Evolutionary conservation across 1,140 invertebrate species (phyloP).

Genomic region (Coelopa frigida): DNA sequence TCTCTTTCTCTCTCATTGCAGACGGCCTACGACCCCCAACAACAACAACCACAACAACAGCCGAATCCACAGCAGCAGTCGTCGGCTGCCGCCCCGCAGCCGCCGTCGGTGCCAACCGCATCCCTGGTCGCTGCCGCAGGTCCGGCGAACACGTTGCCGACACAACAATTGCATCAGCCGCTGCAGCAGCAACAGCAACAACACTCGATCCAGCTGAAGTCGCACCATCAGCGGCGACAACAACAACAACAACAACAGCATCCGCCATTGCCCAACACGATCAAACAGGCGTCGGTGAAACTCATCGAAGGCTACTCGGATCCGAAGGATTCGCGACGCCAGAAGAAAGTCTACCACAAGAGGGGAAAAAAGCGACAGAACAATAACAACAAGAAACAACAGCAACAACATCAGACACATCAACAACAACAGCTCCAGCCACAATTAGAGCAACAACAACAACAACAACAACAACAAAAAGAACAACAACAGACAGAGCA

Average conservation of each 20-base stretch:
- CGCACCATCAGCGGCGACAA: constrained; percentile 22
- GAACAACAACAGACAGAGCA: constrained; percentile 22
- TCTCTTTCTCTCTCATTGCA: neutral
- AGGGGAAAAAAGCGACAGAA: constrained; percentile 28
- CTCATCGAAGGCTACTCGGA: constrained; percentile 42
- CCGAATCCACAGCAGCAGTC: constrained; percentile 14
- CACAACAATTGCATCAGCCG: constrained; percentile 5
- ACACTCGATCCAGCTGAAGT: constrained; percentile 16
- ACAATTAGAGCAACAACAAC: constrained; percentile 17
- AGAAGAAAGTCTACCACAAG: constrained; percentile 42
- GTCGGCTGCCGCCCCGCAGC: constrained; percentile 7
- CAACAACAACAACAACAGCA: constrained; percentile 7
- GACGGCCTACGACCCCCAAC: constrained; percentile 17
- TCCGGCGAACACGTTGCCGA: neutral
- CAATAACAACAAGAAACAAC: constrained; percentile 16
- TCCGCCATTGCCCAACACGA: constrained; percentile 35
- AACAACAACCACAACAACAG: constrained; percentile 24
- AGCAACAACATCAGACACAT: constrained; percentile 2
- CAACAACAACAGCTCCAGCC: constrained; percentile 22
- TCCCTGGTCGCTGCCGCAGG: constrained; percentile 1
- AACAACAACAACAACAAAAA: constrained; percentile 24
- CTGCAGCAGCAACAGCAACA: constrained; percentile 15
- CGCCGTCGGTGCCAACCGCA: constrained; percentile 20
- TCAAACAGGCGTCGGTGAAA: constrained; percentile 40
- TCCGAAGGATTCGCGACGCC: constrained; percentile 37